Percentiles rank a stretch among this genome's conserved stretches.
Evolutionary conservation across 2,113 vertebrate genomes (phyloP).

Genomic region (Eleginops maclovinus): DNA sequence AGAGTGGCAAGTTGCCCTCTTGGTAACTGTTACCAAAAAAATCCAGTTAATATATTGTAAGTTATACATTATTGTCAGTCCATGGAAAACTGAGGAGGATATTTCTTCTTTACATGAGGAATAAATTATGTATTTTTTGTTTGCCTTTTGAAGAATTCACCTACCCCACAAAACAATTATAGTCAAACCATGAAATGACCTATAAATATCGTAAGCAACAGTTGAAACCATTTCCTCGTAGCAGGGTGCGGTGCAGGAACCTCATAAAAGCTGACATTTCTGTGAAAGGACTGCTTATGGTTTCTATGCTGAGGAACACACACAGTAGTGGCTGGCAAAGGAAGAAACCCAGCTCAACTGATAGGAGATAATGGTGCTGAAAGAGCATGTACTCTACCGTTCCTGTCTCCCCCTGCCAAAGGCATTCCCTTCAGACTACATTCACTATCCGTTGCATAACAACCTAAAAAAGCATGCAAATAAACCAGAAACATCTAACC

Average conservation of each 20-base stretch:
- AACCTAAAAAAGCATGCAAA: slow-evolving; percentile 43
- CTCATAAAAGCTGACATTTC: slow-evolving; percentile 2
- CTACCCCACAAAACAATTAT: slow-evolving; percentile 14
- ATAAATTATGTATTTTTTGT: neutral
- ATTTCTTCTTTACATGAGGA: slow-evolving; percentile 2
- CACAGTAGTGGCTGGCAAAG: slow-evolving; percentile 36
- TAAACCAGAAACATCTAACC: slow-evolving; percentile 38
- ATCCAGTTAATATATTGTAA: neutral
- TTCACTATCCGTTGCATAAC: slow-evolving; percentile 58
- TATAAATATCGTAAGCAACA: neutral
- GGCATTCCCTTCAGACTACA: slow-evolving; percentile 56
- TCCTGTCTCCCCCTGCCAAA: slow-evolving; percentile 49
- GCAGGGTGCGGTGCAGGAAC: neutral
- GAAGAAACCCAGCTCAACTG: slow-evolving; percentile 9
- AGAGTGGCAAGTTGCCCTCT: neutral
- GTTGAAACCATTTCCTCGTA: neutral
- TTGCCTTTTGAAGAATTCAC: neutral
- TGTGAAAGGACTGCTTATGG: slow-evolving; percentile 21
- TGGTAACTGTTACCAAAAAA: neutral
- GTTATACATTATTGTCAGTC: neutral
- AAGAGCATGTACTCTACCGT: slow-evolving; percentile 27
- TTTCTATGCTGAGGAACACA: slow-evolving; percentile 15
- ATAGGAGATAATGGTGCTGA: slow-evolving; percentile 49
- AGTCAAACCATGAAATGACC: slow-evolving; percentile 7
- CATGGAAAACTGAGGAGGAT: neutral